Evolutionary conservation across 2,888 invertebrate genomes (phyloP).

Genomic region (Caradrina clavipalpis): DNA sequence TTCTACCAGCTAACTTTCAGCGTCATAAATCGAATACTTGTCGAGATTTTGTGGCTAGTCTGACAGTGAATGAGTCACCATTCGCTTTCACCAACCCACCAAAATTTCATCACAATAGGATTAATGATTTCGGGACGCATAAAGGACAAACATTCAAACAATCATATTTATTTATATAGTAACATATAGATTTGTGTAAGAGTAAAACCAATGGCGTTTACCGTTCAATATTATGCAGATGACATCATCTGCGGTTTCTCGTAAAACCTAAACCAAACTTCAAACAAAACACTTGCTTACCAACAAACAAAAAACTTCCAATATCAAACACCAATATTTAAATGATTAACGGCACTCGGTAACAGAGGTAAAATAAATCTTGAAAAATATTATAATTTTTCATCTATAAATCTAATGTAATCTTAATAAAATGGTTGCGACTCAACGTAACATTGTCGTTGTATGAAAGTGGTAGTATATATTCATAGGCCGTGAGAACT

Average conservation of each 20-base stretch:
- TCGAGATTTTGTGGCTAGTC: too few species aligned
- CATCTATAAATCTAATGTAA: slow-evolving; percentile 69
- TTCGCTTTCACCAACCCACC: too few species aligned
- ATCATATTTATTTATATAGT: too few species aligned
- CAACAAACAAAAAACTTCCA: slow-evolving; percentile 16
- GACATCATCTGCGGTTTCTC: background rate
- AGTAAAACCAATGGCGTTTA: background rate
- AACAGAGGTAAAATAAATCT: slow-evolving; percentile 58
- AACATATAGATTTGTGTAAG: background rate
- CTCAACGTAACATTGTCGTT: slow-evolving; percentile 67
- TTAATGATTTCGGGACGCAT: too few species aligned
- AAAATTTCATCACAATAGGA: too few species aligned
- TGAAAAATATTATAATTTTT: slow-evolving; percentile 61
- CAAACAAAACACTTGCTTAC: slow-evolving; percentile 36
- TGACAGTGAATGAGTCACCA: too few species aligned
- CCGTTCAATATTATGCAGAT: background rate
- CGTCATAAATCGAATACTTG: too few species aligned
- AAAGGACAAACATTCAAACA: too few species aligned
- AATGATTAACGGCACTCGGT: slow-evolving; percentile 54
- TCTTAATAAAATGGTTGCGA: slow-evolving; percentile 68
- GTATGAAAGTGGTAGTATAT: slow-evolving; percentile 58
- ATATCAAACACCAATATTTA: slow-evolving; percentile 46
- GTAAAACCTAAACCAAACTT: slow-evolving; percentile 14
- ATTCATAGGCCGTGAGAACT: slow-evolving; percentile 73
- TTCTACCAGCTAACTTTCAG: too few species aligned